These are phyloP conservation scores for Nesogale talazaci DNA, from an alignment of 2,113 vertebrate genomes.

Conservation along the genomic window DNA sequence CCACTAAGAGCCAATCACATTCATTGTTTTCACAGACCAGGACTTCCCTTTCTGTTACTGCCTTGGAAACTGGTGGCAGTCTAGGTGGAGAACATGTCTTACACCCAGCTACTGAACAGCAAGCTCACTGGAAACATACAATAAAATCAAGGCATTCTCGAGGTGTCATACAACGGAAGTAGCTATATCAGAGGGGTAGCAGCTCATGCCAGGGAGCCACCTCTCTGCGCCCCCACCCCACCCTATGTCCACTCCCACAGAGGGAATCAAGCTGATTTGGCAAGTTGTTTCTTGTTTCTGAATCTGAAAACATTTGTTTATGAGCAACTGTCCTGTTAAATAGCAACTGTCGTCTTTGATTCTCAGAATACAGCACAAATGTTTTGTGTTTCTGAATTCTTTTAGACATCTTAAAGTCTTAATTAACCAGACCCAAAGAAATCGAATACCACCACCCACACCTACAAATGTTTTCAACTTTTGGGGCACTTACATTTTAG, in stretches of 20 bases:
- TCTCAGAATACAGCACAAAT: constrained; percentile 28
- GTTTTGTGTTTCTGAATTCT: constrained; percentile 56
- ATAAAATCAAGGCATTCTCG: background rate
- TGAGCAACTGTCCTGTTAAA: constrained; percentile 64
- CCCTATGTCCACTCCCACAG: background rate
- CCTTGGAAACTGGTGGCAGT: background rate
- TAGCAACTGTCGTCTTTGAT: constrained; percentile 62
- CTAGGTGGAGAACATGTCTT: background rate
- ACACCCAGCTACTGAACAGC: background rate
- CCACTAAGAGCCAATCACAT: background rate
- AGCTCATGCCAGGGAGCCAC: background rate
- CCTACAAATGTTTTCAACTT: background rate
- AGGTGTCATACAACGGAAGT: background rate
- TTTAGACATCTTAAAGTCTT: constrained; percentile 62
- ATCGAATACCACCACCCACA: background rate
- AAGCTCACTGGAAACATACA: background rate
- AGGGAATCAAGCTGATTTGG: background rate
- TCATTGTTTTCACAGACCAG: background rate
- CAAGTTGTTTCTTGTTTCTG: background rate
- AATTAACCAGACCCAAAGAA: constrained; percentile 34
- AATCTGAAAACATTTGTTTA: constrained; percentile 63
- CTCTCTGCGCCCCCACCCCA: background rate
- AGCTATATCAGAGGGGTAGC: background rate
- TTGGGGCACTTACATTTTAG: background rate
- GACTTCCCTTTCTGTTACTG: background rate